These are phyloP conservation scores for Stegodyphus dumicola DNA, from an alignment of 1,140 invertebrate species.

Conservation along the genomic window DNA sequence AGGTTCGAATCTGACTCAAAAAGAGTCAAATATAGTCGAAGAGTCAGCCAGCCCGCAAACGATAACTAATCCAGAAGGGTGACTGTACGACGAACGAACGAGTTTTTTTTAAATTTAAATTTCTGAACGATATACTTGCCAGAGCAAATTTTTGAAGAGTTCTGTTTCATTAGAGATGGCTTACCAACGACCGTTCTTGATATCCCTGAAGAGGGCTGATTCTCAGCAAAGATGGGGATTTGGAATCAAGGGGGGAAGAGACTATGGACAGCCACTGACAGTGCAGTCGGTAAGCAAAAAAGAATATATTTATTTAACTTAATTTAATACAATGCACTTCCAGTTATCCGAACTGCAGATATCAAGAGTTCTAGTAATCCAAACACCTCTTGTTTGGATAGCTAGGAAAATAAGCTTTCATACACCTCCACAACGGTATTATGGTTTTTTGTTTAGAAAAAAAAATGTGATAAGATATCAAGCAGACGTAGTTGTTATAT, in stretches of 20 bases:
- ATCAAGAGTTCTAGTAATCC: not conserved
- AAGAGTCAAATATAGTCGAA: constrained; percentile 54
- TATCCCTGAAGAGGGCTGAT: constrained; percentile 45
- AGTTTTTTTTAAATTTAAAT: constrained; percentile 6
- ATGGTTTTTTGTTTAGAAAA: too few species aligned
- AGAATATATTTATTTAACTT: not conserved
- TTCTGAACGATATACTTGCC: not conserved
- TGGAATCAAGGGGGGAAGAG: constrained; percentile 92
- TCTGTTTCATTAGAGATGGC: constrained; percentile 24
- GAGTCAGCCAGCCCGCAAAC: constrained; percentile 47
- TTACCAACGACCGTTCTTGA: constrained; percentile 58
- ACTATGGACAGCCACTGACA: constrained; percentile 89
- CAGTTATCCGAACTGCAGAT: not conserved
- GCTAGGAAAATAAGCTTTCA: not conserved
- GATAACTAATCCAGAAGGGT: constrained; percentile 21
- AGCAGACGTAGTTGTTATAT: too few species aligned
- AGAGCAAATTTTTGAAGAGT: not conserved
- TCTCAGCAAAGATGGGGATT: constrained; percentile 83
- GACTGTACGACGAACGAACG: constrained; percentile 30
- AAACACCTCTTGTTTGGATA: not conserved
- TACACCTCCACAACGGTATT: too few species aligned
- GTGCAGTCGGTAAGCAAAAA: constrained; percentile 86
- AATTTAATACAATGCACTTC: not conserved
- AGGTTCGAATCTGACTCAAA: constrained; percentile 47
- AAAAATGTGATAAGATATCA: too few species aligned